Base-by-base conservation (phyloP, 1,140 invertebrate genomes). In the Temnothorax longispinosus region DNA sequence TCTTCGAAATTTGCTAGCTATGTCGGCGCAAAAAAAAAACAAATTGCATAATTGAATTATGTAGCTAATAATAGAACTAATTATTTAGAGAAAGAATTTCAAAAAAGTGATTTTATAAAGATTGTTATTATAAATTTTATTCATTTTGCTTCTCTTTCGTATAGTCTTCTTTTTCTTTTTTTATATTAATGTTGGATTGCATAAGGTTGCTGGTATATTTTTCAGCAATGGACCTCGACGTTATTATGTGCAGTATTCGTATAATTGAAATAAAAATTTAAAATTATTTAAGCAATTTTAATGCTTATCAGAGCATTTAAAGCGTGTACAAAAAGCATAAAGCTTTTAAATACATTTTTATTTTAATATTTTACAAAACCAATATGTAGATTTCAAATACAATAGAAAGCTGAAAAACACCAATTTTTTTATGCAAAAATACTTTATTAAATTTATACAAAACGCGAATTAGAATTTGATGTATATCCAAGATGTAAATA, bases 21-120 rank as follows among this genome's bases (percentile, higher is more conserved):
- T 27, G 32, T 2, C 60, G 7, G 27, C 18, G 50, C 60, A 81
- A 71, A 81, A 21, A 21, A 21, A 65, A 81, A 27, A 27, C 27
- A 27, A 27, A 71, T 81, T 62, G 27, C 18, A 32, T 21, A 54
- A 81, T 69, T 81, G 47, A 44, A 69, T 54, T 21, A 69, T 27
- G 27, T 10, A 11, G 44, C 60, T 78, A 64, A 78, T 78, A 27
- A 38, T 58, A 78, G 64, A 64, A 78, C 11, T 47, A 32, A 41
- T 80, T 80, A 50, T 58, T 71, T 58, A 27, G 50, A 72, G 1
- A 72, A 71, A 15, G 41, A 71, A 81, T 56, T 18, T 50, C 15
- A 35, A 52, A 56, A 80, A 69, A 69, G 35, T 81, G 69, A 78
- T 62, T 69, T 13, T 69, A 71, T 15, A 67, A 56, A 52, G n/a